Evolutionary conservation across 2,113 vertebrate species (phyloP).

Genomic region (Glaucomys volans): DNA sequence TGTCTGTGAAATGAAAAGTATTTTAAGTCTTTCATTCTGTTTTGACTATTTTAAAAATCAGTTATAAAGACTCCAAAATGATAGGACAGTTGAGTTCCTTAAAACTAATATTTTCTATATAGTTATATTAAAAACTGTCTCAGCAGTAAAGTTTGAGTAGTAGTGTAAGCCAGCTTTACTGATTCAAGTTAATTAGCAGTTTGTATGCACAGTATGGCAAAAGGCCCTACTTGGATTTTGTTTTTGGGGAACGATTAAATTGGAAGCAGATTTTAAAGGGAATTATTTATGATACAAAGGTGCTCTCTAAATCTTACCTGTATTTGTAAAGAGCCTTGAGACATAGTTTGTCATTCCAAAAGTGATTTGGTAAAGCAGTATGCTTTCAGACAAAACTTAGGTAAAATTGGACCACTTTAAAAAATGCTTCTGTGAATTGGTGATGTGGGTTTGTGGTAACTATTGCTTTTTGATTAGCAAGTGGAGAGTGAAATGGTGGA

Average conservation of each 20-base stretch:
- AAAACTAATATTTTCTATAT: neutral
- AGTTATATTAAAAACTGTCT: neutral
- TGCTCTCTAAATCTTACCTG: neutral
- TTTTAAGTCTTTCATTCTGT: conserved; percentile 26
- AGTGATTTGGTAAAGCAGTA: neutral
- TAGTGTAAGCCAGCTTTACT: neutral
- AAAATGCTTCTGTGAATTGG: neutral
- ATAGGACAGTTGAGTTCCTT: conserved; percentile 24
- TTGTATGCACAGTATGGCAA: neutral
- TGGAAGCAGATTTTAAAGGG: neutral
- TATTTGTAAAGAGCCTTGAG: neutral
- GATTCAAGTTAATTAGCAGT: conserved; percentile 16
- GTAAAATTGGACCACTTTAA: neutral
- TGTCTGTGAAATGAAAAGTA: neutral
- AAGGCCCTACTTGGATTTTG: neutral
- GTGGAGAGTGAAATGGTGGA: neutral
- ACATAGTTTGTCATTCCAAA: neutral
- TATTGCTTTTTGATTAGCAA: conserved; percentile 9
- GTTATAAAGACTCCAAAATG: conserved; percentile 21
- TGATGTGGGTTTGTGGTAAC: neutral
- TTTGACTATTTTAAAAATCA: conserved; percentile 10
- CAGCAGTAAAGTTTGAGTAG: neutral
- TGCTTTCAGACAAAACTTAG: neutral
- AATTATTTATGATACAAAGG: neutral
- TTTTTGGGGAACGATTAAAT: neutral